Evolutionary conservation across 2,113 vertebrate genomes (phyloP).

Genomic region (Cnemophilus loriae): DNA sequence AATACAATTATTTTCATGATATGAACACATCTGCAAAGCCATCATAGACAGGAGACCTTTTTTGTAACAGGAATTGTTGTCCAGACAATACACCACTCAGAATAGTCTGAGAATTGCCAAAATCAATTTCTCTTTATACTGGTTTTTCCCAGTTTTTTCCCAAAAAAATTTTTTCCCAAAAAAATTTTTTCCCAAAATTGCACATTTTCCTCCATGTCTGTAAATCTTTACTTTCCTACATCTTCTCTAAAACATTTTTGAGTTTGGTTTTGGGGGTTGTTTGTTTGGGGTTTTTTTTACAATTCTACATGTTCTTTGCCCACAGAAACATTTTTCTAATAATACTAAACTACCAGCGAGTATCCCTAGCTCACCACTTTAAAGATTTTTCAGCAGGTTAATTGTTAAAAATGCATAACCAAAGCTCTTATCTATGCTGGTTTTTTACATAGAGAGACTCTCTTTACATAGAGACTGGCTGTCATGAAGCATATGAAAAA

Average conservation of each 20-base stretch:
- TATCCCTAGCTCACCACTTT: background rate
- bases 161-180: no score
- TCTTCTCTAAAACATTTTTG: background rate
- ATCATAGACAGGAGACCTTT: background rate
- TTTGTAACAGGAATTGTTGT: background rate
- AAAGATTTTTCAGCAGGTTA: background rate
- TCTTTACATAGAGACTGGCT: background rate
- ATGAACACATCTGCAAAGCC: background rate
- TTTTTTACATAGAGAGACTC: background rate
- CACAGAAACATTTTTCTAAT: background rate
- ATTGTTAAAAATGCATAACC: background rate
- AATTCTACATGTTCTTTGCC: background rate
- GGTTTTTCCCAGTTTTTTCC: background rate
- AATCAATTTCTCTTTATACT: background rate
- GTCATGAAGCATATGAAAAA: background rate
- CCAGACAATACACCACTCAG: background rate
- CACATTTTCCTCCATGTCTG: background rate
- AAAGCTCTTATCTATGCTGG: background rate
- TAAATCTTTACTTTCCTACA: background rate
- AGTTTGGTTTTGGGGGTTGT: background rate
- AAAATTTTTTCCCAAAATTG: no score
- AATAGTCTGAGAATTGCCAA: background rate
- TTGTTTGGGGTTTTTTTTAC: background rate
- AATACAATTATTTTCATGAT: background rate
- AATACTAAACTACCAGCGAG: background rate